phyloP scores from a whole-genome alignment of 2,888 invertebrate species.

The Orthosia gracilis region DNA sequence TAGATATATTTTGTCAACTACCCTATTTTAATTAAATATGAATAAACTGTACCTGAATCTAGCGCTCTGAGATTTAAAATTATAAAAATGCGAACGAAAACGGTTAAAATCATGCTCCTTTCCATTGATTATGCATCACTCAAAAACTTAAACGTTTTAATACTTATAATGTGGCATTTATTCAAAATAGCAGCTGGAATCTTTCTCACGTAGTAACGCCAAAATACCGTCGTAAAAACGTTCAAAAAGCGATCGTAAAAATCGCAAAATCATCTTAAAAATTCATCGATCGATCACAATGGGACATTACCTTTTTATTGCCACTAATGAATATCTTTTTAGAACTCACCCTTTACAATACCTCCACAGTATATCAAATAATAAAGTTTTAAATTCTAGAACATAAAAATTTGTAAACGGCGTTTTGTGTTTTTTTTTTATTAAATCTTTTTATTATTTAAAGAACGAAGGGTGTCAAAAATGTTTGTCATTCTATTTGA shows the following conservation, averaged over 20 bases:
- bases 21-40: no score
- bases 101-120: conserved; percentile 14
- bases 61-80: no score
- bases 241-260: conserved; percentile 86
- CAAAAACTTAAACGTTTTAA: conserved; percentile 43
- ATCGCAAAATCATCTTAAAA: conserved; percentile 88
- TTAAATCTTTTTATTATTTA: conserved; percentile 73
- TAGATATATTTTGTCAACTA: no score
- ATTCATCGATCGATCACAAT: conserved; percentile 88
- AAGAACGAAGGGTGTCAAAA: conserved; percentile 81
- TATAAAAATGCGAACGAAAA: not conserved
- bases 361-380: conserved; percentile 85
- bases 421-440: conserved; percentile 74
- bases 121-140: conserved; percentile 29
- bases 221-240: conserved; percentile 82
- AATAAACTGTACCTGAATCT: not conserved
- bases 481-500: conserved; percentile 84
- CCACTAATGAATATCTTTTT: conserved; percentile 87
- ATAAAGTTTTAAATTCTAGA: conserved; percentile 83
- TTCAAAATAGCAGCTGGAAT: conserved; percentile 73
- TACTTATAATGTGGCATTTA: conserved; percentile 51
- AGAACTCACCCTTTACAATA: conserved; percentile 74
- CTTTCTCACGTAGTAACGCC: conserved; percentile 83
- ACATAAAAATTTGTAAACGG: conserved; percentile 89
- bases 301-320: conserved; percentile 88